Evolutionary conservation across 2,113 vertebrate species (phyloP).

Genomic region (Nibea coibor): DNA sequence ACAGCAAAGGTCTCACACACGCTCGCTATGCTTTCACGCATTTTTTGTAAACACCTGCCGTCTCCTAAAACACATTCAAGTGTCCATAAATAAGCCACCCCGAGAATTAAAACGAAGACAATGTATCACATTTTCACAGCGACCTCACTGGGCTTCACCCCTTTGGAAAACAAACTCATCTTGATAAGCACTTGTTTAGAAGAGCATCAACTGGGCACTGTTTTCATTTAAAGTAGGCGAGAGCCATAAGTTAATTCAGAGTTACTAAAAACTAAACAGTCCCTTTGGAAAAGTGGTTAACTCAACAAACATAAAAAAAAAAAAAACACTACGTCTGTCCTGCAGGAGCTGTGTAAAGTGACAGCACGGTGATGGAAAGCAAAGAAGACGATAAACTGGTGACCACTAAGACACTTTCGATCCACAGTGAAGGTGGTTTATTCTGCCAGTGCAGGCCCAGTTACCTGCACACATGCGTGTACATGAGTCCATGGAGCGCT

Average conservation of each 20-base stretch:
- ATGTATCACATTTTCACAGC: slow-evolving; percentile 43
- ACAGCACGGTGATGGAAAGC: neutral
- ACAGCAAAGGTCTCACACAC: slow-evolving; percentile 49
- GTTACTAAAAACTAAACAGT: slow-evolving; percentile 49
- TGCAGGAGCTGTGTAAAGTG: slow-evolving; percentile 39
- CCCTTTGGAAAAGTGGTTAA: slow-evolving; percentile 57
- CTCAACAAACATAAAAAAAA: slow-evolving; percentile 54
- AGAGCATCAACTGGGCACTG: slow-evolving; percentile 49
- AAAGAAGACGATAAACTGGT: slow-evolving; percentile 28
- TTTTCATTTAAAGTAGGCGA: slow-evolving; percentile 36
- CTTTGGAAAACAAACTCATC: slow-evolving; percentile 64
- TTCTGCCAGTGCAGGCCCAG: slow-evolving; percentile 28
- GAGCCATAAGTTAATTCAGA: slow-evolving; percentile 25
- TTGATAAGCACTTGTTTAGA: slow-evolving; percentile 56
- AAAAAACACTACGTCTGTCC: slow-evolving; percentile 36
- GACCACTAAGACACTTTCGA: slow-evolving; percentile 41
- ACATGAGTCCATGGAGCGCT: slow-evolving; percentile 29
- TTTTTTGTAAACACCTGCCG: slow-evolving; percentile 48
- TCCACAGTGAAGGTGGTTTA: slow-evolving; percentile 39
- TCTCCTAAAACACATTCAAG: slow-evolving; percentile 61
- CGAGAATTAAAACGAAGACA: slow-evolving; percentile 29
- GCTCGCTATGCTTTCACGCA: slow-evolving; percentile 36
- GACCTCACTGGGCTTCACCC: slow-evolving; percentile 44
- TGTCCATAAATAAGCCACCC: slow-evolving; percentile 72
- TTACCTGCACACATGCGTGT: slow-evolving; percentile 30